Evolutionary conservation across 2,888 invertebrate genomes (phyloP), one percentile per base, ranked within the genome.

Genomic region (Andrena flavipes): DNA sequence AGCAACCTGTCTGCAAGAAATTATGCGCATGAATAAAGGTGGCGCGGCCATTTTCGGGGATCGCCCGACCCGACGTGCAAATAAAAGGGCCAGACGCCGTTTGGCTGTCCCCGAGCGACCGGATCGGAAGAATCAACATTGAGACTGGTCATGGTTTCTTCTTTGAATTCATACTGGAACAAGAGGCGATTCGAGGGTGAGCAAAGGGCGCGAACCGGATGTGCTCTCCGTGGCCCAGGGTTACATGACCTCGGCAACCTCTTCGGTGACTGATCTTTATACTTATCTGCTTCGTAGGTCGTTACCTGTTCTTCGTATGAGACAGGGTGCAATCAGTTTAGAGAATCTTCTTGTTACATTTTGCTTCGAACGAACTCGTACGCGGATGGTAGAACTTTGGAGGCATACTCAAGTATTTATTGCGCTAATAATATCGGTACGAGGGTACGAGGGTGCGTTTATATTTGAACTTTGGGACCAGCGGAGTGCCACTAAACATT

Each of bases 121-220:
- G 87, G 92, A 88, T 90, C 82, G 84, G 72, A 84, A 84, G 87
- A 90, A 91, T 90, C 90, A 87, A 90, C 88, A 83, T 93, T 93
- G 92, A 92, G 93, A 92, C 92, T 93, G 93, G 93, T 93, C 93
- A 92, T 91, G 93, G 91, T 91, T 91, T 86, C 77, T 13, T 75
- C 49, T 80, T 80, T 82, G 70, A 80, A 74, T 76, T 67, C 26
- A n/a, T 29, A 65, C n/a, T 51, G 75, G 74, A 72, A 68, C 74
- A 59, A 75, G 64, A 63, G 51, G 67, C 56, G 63, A 84, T 48
- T 72, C 26, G 81, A 86, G 83, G 23, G 26, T 74, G 49, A 69
- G 49, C 69, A 48, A 70, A 82, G 88, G 86, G 81, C 86, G 86
- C 80, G 84, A 85, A 90, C 87, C 87, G 76, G 76, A 81, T 80